Conservation (phyloP, 2,797 vertebrate species). For the Sebastes iracundus region DNA sequence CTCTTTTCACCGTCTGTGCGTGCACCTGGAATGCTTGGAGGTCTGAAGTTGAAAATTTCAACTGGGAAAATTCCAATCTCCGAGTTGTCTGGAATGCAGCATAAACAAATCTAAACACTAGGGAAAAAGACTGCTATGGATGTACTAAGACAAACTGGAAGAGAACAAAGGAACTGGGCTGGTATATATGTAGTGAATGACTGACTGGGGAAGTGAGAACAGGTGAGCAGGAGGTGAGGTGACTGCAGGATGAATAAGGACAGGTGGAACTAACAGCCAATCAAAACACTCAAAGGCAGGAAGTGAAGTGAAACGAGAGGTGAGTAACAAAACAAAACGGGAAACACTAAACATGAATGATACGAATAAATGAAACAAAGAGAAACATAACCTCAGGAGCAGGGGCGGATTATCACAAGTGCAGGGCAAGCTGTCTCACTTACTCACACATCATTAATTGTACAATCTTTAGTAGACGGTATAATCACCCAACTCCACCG, state of each 20-base stretch:
- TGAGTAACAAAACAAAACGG: not conserved
- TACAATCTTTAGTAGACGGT: conserved; percentile 9
- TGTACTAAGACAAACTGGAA: not conserved
- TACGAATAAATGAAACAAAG: not conserved
- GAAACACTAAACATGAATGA: not conserved
- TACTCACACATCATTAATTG: conserved; percentile 12
- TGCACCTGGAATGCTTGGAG: too few relatives aligned
- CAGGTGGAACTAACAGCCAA: not conserved
- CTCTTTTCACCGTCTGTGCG: too few relatives aligned
- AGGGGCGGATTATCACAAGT: not conserved
- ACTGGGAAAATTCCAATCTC: not conserved
- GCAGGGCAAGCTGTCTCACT: not conserved
- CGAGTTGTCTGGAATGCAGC: not conserved
- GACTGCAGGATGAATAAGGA: not conserved
- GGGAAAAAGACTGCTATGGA: not conserved
- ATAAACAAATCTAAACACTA: too few relatives aligned
- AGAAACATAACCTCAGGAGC: not conserved
- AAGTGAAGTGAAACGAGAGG: not conserved
- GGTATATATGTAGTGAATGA: not conserved
- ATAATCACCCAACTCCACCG: conserved; percentile 37
- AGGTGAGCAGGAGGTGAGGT: not conserved
- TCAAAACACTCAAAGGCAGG: not conserved
- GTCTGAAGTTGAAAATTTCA: not conserved
- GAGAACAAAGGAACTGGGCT: not conserved
- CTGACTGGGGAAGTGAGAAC: not conserved